Percentiles rank a stretch among this genome's conserved stretches.
These are phyloP conservation scores for Panurus biarmicus DNA, from an alignment of 2,113 vertebrate genomes.

Conservation along the genomic window DNA sequence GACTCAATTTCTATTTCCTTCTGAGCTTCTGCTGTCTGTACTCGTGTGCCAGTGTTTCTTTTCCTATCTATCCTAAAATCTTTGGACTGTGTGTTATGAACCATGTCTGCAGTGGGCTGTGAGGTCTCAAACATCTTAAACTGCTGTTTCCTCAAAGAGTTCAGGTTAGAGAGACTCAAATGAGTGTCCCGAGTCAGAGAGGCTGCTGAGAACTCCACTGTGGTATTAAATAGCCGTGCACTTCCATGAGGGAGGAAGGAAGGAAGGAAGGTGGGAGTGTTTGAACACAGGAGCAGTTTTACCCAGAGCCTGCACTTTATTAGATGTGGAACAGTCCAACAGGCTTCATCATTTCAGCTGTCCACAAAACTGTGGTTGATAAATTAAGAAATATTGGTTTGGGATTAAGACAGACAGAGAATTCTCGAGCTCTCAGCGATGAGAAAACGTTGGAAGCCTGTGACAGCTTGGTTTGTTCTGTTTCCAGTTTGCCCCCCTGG, in stretches of 20 bases:
- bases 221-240: neutral
- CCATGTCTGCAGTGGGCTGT: neutral
- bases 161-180: neutral
- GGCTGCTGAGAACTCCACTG: neutral
- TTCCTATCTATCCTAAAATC: neutral
- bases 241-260: neutral
- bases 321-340: neutral
- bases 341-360: neutral
- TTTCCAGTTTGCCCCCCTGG: conserved; percentile 87
- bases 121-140: neutral
- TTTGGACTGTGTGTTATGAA: neutral
- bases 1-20: neutral
- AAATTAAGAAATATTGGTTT: neutral
- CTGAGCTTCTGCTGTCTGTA: neutral
- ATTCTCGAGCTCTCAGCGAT: neutral
- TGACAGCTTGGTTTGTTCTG: neutral
- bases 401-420: neutral
- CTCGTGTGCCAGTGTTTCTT: neutral
- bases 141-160: neutral
- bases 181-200: neutral
- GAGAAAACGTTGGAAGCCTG: neutral
- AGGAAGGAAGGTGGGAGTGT: neutral
- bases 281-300: neutral
- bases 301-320: neutral
- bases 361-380: neutral